Evolutionary conservation across 2,113 vertebrate genomes (phyloP).

Genomic region (Megaceryle torquata): DNA sequence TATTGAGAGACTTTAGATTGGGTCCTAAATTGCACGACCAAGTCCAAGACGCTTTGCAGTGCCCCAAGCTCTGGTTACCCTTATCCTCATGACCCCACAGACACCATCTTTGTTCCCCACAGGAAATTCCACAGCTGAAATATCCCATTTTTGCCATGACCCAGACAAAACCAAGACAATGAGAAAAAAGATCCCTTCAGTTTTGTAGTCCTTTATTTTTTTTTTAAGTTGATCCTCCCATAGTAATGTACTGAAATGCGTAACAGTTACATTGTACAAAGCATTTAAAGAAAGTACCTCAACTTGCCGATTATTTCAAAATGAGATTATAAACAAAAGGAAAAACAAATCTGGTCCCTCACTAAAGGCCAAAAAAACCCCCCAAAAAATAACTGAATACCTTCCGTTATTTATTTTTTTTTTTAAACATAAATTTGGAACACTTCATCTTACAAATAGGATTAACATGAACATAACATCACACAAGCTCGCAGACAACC

Average conservation of each 20-base stretch:
- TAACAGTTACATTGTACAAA: conserved; percentile 99
- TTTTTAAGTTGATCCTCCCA: conserved; percentile 92
- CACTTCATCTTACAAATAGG: conserved; percentile 91
- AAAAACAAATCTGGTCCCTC: conserved; percentile 88
- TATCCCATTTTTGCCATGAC: neutral
- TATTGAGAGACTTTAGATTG: neutral
- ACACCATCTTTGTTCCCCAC: neutral
- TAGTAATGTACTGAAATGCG: conserved; percentile 99
- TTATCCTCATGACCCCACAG: neutral
- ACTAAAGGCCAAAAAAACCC: conserved; percentile 77
- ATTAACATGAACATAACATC: conserved; percentile 97
- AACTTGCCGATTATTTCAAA: conserved; percentile 96
- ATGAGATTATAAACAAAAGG: conserved; percentile 97
- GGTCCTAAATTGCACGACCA: neutral
- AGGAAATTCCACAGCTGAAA: neutral
- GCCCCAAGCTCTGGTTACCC: neutral
- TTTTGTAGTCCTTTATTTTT: conserved; percentile 96
- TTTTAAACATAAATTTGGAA: conserved; percentile 90
- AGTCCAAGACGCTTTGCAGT: neutral
- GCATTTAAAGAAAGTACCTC: conserved; percentile 99
- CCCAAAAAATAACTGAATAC: conserved; percentile 85
- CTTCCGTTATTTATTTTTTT: conserved; percentile 87
- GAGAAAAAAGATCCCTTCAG: conserved; percentile 66
- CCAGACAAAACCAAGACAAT: neutral
- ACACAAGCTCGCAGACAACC: conserved; percentile 98